Conservation (phyloP, 2,797 vertebrate genomes). For the Peromyscus nudipes region DNA sequence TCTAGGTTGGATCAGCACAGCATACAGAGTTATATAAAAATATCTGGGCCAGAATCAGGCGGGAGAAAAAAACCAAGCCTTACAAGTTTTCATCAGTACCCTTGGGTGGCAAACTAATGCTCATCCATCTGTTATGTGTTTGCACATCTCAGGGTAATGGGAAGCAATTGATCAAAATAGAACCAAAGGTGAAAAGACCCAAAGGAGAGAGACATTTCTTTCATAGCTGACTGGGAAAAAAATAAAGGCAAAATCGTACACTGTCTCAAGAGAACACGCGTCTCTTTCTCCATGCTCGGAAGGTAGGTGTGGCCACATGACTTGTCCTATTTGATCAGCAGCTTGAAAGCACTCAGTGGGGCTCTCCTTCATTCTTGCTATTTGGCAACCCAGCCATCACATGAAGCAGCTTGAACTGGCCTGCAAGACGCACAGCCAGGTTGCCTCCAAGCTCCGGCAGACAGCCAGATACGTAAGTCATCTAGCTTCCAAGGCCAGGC, state of each 20-base stretch:
- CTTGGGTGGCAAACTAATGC: not conserved
- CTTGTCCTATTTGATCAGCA: not conserved
- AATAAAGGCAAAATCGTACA: not conserved
- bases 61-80: not conserved
- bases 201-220: not conserved
- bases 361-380: not conserved
- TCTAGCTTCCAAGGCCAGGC: not conserved
- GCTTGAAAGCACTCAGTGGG: not conserved
- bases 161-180: not conserved
- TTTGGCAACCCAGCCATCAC: not conserved
- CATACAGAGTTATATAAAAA: not conserved
- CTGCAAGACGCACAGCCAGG: not conserved
- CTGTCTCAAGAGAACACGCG: not conserved
- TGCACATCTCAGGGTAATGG: slow-evolving; percentile 9
- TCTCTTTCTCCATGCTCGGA: not conserved
- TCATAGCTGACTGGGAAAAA: not conserved
- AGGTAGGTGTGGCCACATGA: not conserved
- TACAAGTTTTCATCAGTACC: not conserved
- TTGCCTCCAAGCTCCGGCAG: not conserved
- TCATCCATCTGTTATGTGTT: not conserved
- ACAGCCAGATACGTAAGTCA: not conserved
- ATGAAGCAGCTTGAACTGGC: not conserved
- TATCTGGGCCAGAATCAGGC: not conserved
- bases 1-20: not conserved
- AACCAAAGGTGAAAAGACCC: not conserved